Base-by-base conservation (phyloP, 2,888 invertebrate genomes). In the Diachrysia chrysitis region DNA sequence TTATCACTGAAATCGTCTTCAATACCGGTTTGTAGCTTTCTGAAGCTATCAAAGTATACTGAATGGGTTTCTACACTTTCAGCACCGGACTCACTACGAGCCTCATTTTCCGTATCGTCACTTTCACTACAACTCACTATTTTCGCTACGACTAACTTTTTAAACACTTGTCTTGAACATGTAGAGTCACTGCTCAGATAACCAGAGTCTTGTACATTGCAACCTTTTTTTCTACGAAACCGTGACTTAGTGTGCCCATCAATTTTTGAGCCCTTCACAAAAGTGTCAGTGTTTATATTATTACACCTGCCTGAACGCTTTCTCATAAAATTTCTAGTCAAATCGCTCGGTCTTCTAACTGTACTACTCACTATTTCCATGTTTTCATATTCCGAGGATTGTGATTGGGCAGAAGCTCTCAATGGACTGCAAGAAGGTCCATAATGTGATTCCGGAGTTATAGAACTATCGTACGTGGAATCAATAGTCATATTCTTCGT, bases 61-160 rank as follows among this genome's bases (percentile, higher is more conserved):
- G 98, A 98, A 92, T 98, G 98, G 0, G 98, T 98, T 85, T 98
- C 98, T 32, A 98, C 95, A 92, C 98, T 98, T 88, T 98, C 98
- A 4, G 97, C 98, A 0, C 98, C 98, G 25, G 98, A 98, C 92
- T 98, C 98, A 92, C 98, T 98, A 73, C 97, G 96, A 10, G 97
- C 98, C 86, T 98, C 98, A 46, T 97, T 97, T 72, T 97, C 96
- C n/a, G 97, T 97, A 86, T 98, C 98, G 72, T 97, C 98, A 72
- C 97, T 97, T 84, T 96, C 97, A 90, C 97, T 96, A 83, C 96
- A 96, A 92, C 96, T 96, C 81, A 95, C 89, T 80, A 93, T 95
- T 84, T 96, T 96, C 17, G 95, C 95, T 69, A 96, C 92, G 46
- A 92, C 90, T 78, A 93, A 64, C 85, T 92, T 94, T 79, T 92